Base-by-base conservation (phyloP, 2,888 invertebrate species). In the Campoletis raptor region DNA sequence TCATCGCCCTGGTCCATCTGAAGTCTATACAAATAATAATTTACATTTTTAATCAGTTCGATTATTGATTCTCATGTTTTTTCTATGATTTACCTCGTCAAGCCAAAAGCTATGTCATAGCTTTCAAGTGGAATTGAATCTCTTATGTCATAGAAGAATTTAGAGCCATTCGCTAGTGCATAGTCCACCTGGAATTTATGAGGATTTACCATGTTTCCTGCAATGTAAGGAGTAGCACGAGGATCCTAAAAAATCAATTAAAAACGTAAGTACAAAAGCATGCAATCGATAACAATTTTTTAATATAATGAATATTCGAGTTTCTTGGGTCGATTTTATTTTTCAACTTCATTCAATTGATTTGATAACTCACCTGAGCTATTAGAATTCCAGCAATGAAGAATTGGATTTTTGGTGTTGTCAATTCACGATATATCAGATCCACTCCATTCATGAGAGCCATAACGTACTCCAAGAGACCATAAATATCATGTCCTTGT, bases 391-490 rank as follows among this genome's bases (percentile, higher is more conserved):
- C 76, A 12, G 76, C 18, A 61, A 82, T 70, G 69, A 69, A 45
- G 2, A 82, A 37, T 61, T 70, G 69, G 6, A 77, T n/a, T 37
- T 18, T 61, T 8, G 82, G 82, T 5, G 3, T 15, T 40, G 30
- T 40, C 10, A 83, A 18, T 12, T 12, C 7, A 12, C 82, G 69
- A 42, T 77, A 83, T 61, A 12, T 77, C 24, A 84, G 72, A 79
- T 84, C 83, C 2, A 84, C 67, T 18, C 85, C 82, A 81, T 82
- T 79, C 74, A 61, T 61, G 12, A 86, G 85, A 40, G 81, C 78
- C 54, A 87, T 0, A 0, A 89, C 0, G 45, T 89, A 87, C 30
- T 74, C 78, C 42, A 85, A 45, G 8, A 86, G 21, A 2, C 40
- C 12, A 21, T 77, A 37, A 45, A 83, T 52, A 12, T 83, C 57